A percentile compares a stretch with the other conserved stretches of the same genome.
These are phyloP conservation scores for Hippolais icterina DNA, from an alignment of 2,113 vertebrate genomes.

Conservation along the genomic window DNA sequence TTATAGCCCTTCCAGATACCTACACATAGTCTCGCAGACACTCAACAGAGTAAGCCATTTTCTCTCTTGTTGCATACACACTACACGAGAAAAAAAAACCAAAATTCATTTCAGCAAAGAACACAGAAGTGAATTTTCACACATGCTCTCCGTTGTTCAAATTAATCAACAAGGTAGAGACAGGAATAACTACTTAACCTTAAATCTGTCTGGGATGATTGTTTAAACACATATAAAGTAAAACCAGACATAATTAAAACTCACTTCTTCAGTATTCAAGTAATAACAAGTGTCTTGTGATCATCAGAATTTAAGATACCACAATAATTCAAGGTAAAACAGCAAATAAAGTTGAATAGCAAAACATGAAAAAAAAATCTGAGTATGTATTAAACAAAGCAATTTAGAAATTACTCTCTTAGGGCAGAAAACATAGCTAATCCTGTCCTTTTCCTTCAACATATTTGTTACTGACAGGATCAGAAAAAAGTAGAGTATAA, in stretches of 20 bases:
- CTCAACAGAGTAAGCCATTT: slow-evolving; percentile 87
- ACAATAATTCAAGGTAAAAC: background rate
- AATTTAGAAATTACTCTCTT: background rate
- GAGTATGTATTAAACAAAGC: background rate
- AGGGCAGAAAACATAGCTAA: background rate
- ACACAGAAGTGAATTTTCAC: background rate
- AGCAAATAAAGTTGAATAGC: background rate
- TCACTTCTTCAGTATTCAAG: background rate
- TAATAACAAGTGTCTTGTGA: background rate
- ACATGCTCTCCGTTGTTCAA: background rate
- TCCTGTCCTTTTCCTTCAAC: background rate
- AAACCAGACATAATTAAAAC: background rate
- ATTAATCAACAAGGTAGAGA: background rate
- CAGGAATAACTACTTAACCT: background rate
- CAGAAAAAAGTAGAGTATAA: background rate
- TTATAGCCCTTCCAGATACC: slow-evolving; percentile 48
- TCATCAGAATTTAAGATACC: background rate
- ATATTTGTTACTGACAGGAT: background rate
- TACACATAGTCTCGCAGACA: slow-evolving; percentile 91
- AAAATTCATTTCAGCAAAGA: background rate
- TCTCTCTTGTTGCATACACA: slow-evolving; percentile 87
- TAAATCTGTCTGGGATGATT: background rate
- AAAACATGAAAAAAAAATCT: background rate
- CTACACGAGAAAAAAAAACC: slow-evolving; percentile 64
- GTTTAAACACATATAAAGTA: background rate